A percentile compares a stretch with the other conserved stretches of the same genome.
These are phyloP conservation scores for Ganaspis sp. DNA, from an alignment of 1,140 invertebrate species.

Conservation along the genomic window DNA sequence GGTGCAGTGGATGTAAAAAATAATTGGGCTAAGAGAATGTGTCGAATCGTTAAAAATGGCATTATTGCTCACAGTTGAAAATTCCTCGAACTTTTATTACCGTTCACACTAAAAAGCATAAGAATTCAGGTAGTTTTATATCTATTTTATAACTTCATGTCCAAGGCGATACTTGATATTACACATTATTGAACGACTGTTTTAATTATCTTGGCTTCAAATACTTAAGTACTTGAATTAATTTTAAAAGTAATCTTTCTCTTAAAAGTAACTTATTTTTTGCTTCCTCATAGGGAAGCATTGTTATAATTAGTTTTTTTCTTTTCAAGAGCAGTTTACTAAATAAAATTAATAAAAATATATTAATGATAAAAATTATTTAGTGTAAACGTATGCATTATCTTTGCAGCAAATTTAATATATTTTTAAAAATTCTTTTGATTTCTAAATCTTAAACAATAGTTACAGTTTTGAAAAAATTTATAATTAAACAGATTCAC, in stretches of 20 bases:
- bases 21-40: conserved; percentile 36
- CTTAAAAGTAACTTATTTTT: too few species aligned
- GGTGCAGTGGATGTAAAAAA: conserved; percentile 45
- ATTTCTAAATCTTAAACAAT: too few species aligned
- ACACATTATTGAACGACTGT: too few species aligned
- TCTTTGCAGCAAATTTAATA: too few species aligned
- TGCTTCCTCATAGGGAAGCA: too few species aligned
- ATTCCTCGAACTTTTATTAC: conserved; percentile 50
- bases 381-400: too few species aligned
- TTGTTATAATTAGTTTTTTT: too few species aligned
- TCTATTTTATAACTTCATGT: not conserved
- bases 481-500: not conserved
- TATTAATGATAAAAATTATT: too few species aligned
- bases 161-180: not conserved
- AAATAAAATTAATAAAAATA: too few species aligned
- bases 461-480: not conserved
- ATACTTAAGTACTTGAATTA: not conserved
- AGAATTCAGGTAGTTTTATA: not conserved
- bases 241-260: too few species aligned
- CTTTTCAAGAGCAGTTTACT: too few species aligned
- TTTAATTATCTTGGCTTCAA: not conserved
- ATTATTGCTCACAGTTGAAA: conserved; percentile 23
- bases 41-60: conserved; percentile 17
- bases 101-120: conserved; percentile 33
- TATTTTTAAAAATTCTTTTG: too few species aligned